Conservation (phyloP, 2,797 vertebrate genomes). For the Leptodactylus fallax region DNA sequence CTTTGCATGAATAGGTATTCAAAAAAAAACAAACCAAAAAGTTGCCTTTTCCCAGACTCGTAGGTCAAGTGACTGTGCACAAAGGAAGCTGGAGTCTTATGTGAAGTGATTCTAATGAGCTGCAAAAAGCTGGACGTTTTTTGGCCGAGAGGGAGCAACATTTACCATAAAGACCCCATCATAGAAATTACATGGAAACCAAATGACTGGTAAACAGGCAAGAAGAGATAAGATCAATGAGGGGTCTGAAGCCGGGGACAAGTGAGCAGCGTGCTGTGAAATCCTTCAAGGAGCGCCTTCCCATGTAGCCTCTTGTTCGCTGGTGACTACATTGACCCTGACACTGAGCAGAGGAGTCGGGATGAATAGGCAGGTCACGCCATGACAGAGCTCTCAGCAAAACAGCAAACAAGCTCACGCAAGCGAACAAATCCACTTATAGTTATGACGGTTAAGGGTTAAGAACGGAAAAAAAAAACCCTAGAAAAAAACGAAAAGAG, state of each 20-base stretch:
- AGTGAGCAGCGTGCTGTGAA: constrained; percentile 64
- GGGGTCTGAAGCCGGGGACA: constrained; percentile 68
- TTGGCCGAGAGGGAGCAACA: too few relatives aligned
- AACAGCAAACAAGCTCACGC: background rate
- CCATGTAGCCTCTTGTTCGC: constrained; percentile 60
- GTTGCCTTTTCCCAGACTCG: constrained; percentile 11
- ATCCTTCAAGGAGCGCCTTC: constrained; percentile 28
- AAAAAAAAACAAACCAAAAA: background rate
- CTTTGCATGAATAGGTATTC: too few relatives aligned
- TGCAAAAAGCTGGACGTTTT: constrained; percentile 73
- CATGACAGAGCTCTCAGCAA: too few relatives aligned
- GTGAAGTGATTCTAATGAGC: constrained; percentile 77
- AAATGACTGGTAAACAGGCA: constrained; percentile 74
- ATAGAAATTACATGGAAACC: constrained; percentile 78
- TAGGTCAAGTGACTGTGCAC: constrained; percentile 29
- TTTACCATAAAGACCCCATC: constrained; percentile 73
- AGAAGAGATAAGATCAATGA: constrained; percentile 71
- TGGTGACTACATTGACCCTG: constrained; percentile 32
- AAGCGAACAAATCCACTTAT: constrained; percentile 15
- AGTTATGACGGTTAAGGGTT: background rate
- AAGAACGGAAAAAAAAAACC: background rate
- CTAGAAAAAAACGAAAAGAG: too few relatives aligned
- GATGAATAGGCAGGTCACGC: background rate
- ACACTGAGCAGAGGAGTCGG: background rate
- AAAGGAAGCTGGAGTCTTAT: constrained; percentile 70